Conservation (phyloP, 1,140 invertebrate species). For the Neodiprion virginianus region DNA sequence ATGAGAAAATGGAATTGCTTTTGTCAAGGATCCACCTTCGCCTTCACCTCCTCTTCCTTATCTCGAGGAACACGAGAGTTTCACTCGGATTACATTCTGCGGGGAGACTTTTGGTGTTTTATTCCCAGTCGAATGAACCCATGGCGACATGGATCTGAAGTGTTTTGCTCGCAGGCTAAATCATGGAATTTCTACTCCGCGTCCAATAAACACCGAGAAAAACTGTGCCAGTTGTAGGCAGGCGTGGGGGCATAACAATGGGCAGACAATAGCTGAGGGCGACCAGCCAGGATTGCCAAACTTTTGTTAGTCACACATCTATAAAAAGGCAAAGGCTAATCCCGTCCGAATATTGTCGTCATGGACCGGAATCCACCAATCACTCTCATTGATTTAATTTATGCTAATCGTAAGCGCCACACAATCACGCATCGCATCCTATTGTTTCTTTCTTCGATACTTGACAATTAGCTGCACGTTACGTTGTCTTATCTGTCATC, state of each 20-base stretch:
- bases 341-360: neutral
- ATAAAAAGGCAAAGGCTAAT: neutral
- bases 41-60: too few relatives aligned
- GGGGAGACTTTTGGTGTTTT: too few relatives aligned
- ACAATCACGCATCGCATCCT: neutral
- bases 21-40: too few relatives aligned
- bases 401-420: neutral
- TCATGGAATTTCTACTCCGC: too few relatives aligned
- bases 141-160: too few relatives aligned
- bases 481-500: too few relatives aligned
- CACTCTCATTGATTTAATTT: neutral
- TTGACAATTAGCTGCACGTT: too few relatives aligned
- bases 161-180: too few relatives aligned
- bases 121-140: too few relatives aligned
- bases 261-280: neutral
- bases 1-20: too few relatives aligned
- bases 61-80: too few relatives aligned
- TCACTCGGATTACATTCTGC: too few relatives aligned
- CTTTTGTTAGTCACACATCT: neutral
- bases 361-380: neutral
- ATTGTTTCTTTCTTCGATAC: neutral
- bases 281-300: neutral
- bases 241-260: neutral
- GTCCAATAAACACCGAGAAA: neutral
- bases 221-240: slow-evolving; percentile 10